These are phyloP conservation scores for Solenopsis fugax DNA, from an alignment of 1,140 invertebrate genomes.

Conservation along the genomic window DNA sequence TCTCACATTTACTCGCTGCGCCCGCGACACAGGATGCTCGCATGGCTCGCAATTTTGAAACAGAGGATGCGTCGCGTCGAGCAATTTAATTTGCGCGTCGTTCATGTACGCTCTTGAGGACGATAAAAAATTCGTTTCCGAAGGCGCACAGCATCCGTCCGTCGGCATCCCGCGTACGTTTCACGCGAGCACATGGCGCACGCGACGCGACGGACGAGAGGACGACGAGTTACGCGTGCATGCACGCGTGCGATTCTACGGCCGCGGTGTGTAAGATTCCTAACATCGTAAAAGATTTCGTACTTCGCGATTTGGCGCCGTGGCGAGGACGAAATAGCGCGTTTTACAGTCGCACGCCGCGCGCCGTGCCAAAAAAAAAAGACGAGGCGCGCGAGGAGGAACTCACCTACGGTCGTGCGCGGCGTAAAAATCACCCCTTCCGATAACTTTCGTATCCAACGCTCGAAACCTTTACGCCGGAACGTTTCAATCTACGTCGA, in stretches of 20 bases:
- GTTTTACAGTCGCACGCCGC: slow-evolving; percentile 71
- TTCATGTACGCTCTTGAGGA: slow-evolving; percentile 51
- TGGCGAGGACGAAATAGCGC: slow-evolving; percentile 39
- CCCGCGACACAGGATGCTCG: slow-evolving; percentile 3
- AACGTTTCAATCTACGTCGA: slow-evolving; percentile 40
- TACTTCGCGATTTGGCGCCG: slow-evolving; percentile 70
- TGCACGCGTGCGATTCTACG: slow-evolving; percentile 38
- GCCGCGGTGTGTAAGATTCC: slow-evolving; percentile 43
- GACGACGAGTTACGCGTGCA: not conserved
- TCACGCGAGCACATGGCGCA: slow-evolving; percentile 19
- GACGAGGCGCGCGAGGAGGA: not conserved
- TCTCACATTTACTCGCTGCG: not conserved
- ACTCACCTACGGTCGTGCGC: slow-evolving; percentile 29
- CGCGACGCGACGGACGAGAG: too few species aligned
- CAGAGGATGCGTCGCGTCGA: slow-evolving; percentile 27
- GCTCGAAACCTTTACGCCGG: slow-evolving; percentile 5
- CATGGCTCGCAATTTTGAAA: slow-evolving; percentile 47
- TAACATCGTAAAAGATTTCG: slow-evolving; percentile 72
- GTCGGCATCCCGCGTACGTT: slow-evolving; percentile 33
- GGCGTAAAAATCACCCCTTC: slow-evolving; percentile 35
- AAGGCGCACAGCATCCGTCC: slow-evolving; percentile 11
- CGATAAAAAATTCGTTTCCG: slow-evolving; percentile 61
- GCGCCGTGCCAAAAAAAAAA: slow-evolving; percentile 45
- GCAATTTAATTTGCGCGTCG: slow-evolving; percentile 58
- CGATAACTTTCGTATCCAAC: not conserved